A percentile compares a stretch with the other conserved stretches of the same genome.
phyloP scores from a whole-genome alignment of 2,113 vertebrate species.

The Gavia stellata region DNA sequence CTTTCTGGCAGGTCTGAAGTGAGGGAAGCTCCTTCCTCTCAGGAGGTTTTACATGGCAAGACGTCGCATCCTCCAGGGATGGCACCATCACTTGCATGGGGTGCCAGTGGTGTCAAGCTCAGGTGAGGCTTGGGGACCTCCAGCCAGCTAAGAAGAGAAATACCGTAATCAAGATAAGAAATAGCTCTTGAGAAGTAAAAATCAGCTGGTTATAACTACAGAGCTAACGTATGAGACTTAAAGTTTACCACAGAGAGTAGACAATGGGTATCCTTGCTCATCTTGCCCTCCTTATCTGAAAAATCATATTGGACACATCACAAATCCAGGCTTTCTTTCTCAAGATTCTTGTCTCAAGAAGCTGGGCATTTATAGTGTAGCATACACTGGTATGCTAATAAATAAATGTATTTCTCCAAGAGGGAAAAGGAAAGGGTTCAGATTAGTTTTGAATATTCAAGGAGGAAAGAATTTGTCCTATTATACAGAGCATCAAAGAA shows the following conservation, averaged over 20 bases:
- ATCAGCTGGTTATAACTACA: neutral
- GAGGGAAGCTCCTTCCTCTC: neutral
- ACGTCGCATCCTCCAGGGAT: accelerated
- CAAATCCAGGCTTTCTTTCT: neutral
- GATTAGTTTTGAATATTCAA: neutral
- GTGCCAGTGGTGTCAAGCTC: neutral
- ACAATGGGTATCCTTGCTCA: neutral
- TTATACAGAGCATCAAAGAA: neutral
- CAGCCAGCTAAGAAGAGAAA: neutral
- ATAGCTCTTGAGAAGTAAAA: neutral
- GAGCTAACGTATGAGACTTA: neutral
- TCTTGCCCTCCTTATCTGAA: neutral
- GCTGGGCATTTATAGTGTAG: neutral
- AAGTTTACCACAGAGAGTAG: neutral
- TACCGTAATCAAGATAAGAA: neutral
- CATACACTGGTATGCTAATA: neutral
- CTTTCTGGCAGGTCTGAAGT: neutral
- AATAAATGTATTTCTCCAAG: neutral
- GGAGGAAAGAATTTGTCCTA: neutral
- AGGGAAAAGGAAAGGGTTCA: neutral
- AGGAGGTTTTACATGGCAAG: neutral
- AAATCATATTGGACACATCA: neutral
- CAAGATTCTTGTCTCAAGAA: neutral
- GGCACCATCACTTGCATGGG: accelerated
- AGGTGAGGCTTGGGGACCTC: neutral